Percentiles rank a stretch among this genome's conserved stretches.
These are phyloP conservation scores for Astatoreochromis straeleni DNA, from an alignment of 2,113 vertebrate genomes.

Conservation along the genomic window DNA sequence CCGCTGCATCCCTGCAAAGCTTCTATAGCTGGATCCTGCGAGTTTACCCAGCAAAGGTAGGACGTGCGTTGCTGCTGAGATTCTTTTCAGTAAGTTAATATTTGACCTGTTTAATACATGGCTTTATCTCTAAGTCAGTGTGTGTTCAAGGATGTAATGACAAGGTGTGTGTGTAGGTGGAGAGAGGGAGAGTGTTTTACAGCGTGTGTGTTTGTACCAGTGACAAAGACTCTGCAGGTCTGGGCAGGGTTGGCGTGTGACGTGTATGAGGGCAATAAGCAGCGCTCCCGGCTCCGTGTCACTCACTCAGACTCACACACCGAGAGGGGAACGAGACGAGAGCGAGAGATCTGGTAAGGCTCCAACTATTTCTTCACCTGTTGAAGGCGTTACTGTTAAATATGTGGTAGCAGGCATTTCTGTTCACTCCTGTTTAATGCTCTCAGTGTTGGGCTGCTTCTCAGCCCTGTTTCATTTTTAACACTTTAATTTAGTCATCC, in stretches of 20 bases:
- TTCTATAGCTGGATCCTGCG: fast-evolving
- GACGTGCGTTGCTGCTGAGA: background rate
- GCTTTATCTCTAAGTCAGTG: background rate
- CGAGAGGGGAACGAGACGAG: background rate
- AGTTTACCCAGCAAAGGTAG: background rate
- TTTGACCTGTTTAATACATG: background rate
- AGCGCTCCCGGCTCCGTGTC: conserved; percentile 5
- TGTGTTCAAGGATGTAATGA: background rate
- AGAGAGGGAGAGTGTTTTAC: background rate
- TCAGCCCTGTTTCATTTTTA: background rate
- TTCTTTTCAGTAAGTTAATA: background rate
- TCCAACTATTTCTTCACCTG: background rate
- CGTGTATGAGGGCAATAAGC: conserved; percentile 14
- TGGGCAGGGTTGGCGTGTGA: conserved; percentile 26
- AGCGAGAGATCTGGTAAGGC: conserved; percentile 22
- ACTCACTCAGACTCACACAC: background rate
- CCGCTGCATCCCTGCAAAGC: background rate
- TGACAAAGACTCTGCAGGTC: conserved; percentile 31
- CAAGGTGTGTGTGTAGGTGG: background rate
- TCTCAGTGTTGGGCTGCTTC: background rate
- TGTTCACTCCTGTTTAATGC: background rate
- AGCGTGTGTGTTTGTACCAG: background rate
- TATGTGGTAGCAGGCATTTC: background rate
- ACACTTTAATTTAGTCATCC: background rate
- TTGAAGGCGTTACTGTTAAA: background rate